Base-by-base conservation (phyloP, 2,113 vertebrate species). In the Megaceryle maxima region DNA sequence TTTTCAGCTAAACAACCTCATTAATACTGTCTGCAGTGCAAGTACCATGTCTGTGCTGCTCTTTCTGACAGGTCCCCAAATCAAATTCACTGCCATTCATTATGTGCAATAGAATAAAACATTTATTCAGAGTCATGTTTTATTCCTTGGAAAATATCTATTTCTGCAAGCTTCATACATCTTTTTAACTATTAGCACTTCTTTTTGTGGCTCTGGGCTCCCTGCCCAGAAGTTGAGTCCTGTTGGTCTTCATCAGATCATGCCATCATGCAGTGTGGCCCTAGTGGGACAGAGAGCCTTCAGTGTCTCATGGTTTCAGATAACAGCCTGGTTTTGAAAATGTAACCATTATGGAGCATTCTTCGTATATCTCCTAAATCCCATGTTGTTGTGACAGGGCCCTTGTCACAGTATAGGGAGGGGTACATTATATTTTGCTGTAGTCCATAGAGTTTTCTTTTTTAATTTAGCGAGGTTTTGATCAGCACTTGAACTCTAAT, bases 91-190 rank as follows among this genome's bases (percentile, higher is more conserved):
- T 91, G 89, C 91, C 91, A 96, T 96, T 96, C 89, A 87, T 96
- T 92, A 96, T 91, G 74, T 91, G 91, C 74, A 85, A 59, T 25
- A 70, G 87, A 84, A 97, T 97, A 95, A 97, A 97, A 94, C 78
- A 92, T 96, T 96, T 91, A 96, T 96, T 94, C 87, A 60, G 72
- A 95, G 87, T 96, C 89, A 97, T 97, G 89, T 97, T 97, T 97
- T 96, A 96, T 97, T 97, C 91, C 53, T 84, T 50, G 62, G 94
- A 63, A 92, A 94, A 85, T 92, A 91, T 75, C 95, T 96, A 87
- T 96, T 97, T 95, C 93, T 96, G 91, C 74, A 91, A 87, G 59
- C 37, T 89, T 44, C 70, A 85, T 91, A 95, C 87, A 73, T 66
- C 67, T 85, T 78, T 85, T 94, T 82, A 85, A 73, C 53, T 72